A percentile compares a stretch with the other conserved stretches of the same genome.
Conservation (phyloP, 2,797 vertebrate genomes). For the Phoebastria nigripes region DNA sequence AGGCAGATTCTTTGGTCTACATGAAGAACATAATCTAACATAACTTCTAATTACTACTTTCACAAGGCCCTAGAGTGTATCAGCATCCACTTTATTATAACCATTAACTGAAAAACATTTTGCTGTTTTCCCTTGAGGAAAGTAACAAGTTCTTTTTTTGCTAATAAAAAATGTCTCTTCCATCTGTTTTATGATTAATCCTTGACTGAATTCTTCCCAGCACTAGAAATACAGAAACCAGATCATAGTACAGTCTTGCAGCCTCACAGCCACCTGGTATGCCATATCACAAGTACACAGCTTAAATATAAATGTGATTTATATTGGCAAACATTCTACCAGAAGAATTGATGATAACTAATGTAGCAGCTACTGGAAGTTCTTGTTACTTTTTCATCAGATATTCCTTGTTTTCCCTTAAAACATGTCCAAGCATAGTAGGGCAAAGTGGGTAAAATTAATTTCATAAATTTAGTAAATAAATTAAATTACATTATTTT, state of each 20-base stretch:
- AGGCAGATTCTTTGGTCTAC: not conserved
- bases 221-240: not conserved
- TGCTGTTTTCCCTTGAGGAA: not conserved
- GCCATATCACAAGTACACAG: not conserved
- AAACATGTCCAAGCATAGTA: not conserved
- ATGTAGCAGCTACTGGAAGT: not conserved
- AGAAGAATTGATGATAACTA: not conserved
- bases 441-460: not conserved
- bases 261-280: not conserved
- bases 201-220: not conserved
- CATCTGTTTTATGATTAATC: not conserved
- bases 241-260: not conserved
- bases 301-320: not conserved
- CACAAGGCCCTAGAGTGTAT: not conserved
- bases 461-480: not conserved
- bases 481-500: not conserved
- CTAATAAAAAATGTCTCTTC: not conserved
- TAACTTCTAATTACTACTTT: not conserved
- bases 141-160: not conserved
- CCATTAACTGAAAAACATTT: not conserved
- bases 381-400: not conserved
- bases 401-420: not conserved
- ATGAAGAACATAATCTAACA: not conserved
- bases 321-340: not conserved
- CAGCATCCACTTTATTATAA: not conserved